Conservation (phyloP, 1,140 invertebrate genomes). For the Probaryconus sp. region DNA sequence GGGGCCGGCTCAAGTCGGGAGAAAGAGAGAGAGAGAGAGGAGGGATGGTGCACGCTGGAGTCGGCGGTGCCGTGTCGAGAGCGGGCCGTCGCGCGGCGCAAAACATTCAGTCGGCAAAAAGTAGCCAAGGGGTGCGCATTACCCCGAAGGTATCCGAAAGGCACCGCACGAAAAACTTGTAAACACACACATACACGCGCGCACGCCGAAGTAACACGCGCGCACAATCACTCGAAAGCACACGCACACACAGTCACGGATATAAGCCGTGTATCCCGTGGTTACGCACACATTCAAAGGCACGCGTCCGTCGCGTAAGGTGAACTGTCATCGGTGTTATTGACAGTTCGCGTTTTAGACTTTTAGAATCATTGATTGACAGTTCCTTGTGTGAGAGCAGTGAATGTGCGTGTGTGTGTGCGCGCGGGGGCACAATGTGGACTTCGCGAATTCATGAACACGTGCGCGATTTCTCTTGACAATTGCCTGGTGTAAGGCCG, state of each 20-base stretch:
- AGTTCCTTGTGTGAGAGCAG: neutral
- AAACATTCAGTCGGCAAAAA: conserved; percentile 80
- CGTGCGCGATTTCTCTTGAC: conserved; percentile 42
- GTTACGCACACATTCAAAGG: too few species aligned
- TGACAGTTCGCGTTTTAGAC: too few species aligned
- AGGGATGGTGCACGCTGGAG: conserved; percentile 20
- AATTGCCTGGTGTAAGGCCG: too few species aligned
- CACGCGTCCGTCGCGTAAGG: neutral
- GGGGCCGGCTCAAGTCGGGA: neutral
- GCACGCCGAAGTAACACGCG: too few species aligned
- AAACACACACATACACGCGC: conserved; percentile 39
- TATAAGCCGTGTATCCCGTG: too few species aligned
- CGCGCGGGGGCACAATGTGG: conserved; percentile 47
- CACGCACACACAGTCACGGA: conserved; percentile 6
- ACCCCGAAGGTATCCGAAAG: conserved; percentile 64
- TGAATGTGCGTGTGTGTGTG: conserved; percentile 31
- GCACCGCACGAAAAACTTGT: conserved; percentile 51
- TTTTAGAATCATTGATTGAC: too few species aligned
- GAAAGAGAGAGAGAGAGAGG: conserved; percentile 18
- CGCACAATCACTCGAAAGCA: too few species aligned
- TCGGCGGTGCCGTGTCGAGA: conserved; percentile 25
- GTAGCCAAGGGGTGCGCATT: conserved; percentile 78
- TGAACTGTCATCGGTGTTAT: too few species aligned
- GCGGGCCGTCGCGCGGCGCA: conserved; percentile 66
- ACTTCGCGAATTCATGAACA: too few species aligned